Evolutionary conservation across 2,113 vertebrate species (phyloP), one percentile per base, ranked within the genome.

Genomic region (Tauraco erythrolophus): DNA sequence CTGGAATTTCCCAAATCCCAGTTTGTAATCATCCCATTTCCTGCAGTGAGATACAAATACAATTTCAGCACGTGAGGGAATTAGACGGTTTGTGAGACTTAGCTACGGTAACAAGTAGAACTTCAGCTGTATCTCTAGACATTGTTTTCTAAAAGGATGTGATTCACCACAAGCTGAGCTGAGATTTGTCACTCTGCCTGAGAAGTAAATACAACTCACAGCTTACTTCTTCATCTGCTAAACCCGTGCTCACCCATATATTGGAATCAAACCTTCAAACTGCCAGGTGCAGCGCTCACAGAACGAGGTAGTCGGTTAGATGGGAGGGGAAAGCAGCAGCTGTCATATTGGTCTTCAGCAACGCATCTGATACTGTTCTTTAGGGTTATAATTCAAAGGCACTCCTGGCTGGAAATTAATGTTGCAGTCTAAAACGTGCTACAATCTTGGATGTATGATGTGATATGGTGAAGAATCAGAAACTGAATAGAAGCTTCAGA

Each of bases 1-100:
- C 93, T 99, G 98, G 92, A 99, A 99, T 95, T 98, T 95, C 53
- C 99, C 99, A 98, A 99, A 99, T 41, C 99, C 99, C 46, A 98
- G 97, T 97, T 97, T 99, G 96, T 99, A 99, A 84, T 99, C 99
- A 71, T 98, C 98, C 99, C 99, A 99, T 86, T 98, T 98, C 96
- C 99, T 99, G 84, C n/a, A 94, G 50, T 8, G 43, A 97, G 51
- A 84, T 30, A 79, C 14, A 94, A 60, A 46, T 50, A 74, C 2
- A 58, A 7, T 61, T 71, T 94, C 24, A 62, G 69, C 30, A 27
- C 10, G 28, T 43, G 43, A 41, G 6, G 33, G 58, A 43, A 71
- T 74, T 35, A 84, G 71, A 48, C 4, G 16, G 27, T 41, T 60
- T 64, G 53, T 79, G 70, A 75, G 28, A 50, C 33, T 41, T 35